Conservation (phyloP, 2,113 vertebrate genomes). For the Neotoma lepida region DNA sequence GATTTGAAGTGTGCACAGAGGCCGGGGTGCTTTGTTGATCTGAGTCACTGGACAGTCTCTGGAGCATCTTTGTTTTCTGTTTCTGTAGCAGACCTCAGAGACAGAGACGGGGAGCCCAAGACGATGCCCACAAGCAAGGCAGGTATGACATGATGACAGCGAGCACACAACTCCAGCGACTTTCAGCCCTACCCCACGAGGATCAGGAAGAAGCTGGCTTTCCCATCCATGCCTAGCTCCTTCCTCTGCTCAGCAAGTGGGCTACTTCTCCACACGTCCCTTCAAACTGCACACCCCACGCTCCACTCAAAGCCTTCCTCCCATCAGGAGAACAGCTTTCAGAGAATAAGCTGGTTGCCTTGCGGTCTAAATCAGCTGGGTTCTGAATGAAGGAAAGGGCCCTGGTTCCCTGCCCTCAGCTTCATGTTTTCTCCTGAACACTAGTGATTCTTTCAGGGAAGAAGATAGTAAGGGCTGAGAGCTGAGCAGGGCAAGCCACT, state of each 20-base stretch:
- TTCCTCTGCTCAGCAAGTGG: too few relatives aligned
- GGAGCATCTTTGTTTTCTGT: slow-evolving; percentile 52
- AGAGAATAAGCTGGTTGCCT: not conserved
- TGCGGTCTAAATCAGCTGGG: too few relatives aligned
- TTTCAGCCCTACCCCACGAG: not conserved
- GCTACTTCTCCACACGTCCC: not conserved
- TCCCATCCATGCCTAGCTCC: not conserved
- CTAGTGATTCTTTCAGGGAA: not conserved
- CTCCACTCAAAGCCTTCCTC: not conserved
- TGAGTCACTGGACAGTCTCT: slow-evolving; percentile 21
- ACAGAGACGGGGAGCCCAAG: slow-evolving; percentile 85
- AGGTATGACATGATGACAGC: slow-evolving; percentile 81
- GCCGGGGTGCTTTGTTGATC: not conserved
- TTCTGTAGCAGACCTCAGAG: slow-evolving; percentile 79
- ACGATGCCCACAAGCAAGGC: slow-evolving; percentile 87
- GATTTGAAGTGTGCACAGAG: not conserved
- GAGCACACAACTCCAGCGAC: not conserved
- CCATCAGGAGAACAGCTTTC: not conserved
- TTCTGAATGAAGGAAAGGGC: not conserved
- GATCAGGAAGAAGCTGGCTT: not conserved
- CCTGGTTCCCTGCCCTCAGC: not conserved
- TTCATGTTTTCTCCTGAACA: too few relatives aligned
- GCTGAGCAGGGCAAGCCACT: not conserved
- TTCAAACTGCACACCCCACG: not conserved
- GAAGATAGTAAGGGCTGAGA: not conserved